phyloP scores from a whole-genome alignment of 2,888 invertebrate genomes.

The Scaptomyza reducta region DNA sequence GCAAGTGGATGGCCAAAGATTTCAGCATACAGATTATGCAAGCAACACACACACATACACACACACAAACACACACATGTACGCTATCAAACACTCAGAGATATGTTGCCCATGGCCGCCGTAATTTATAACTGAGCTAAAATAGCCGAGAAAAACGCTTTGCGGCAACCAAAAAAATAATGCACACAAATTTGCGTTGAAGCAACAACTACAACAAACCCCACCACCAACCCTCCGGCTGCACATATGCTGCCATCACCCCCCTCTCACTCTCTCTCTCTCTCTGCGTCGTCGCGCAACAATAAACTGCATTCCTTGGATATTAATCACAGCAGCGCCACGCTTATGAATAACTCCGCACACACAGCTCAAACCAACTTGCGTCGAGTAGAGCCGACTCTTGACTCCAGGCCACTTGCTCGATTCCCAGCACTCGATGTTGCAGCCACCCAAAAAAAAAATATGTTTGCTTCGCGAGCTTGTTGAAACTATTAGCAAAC shows the following conservation, averaged over 20 bases:
- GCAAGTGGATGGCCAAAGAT: constrained; percentile 75
- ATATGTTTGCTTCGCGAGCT: constrained; percentile 2
- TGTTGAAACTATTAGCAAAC: constrained; percentile 12
- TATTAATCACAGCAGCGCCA: constrained; percentile 74
- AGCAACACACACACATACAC: constrained; percentile 48
- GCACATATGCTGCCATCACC: constrained; percentile 1
- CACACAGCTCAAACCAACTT: constrained; percentile 16
- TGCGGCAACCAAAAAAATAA: constrained; percentile 60
- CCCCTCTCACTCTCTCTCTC: constrained; percentile 36
- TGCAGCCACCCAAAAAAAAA: constrained; percentile 7
- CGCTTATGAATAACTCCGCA: constrained; percentile 51
- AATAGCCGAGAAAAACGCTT: constrained; percentile 67
- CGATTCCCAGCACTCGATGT: constrained; percentile 10
- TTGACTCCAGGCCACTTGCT: constrained; percentile 21
- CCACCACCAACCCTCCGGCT: constrained; percentile 10
- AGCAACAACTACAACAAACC: neutral
- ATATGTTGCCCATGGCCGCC: constrained; percentile 54
- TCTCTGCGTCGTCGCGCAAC: constrained; percentile 49
- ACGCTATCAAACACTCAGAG: constrained; percentile 24
- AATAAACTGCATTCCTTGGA: constrained; percentile 77
- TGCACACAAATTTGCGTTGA: constrained; percentile 73
- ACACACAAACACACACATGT: constrained; percentile 17
- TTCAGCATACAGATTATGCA: constrained; percentile 72
- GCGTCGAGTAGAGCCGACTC: constrained; percentile 9
- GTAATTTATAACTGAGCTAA: constrained; percentile 77